phyloP scores from a whole-genome alignment of 2,113 vertebrate species.

The Amazona guildingii region DNA sequence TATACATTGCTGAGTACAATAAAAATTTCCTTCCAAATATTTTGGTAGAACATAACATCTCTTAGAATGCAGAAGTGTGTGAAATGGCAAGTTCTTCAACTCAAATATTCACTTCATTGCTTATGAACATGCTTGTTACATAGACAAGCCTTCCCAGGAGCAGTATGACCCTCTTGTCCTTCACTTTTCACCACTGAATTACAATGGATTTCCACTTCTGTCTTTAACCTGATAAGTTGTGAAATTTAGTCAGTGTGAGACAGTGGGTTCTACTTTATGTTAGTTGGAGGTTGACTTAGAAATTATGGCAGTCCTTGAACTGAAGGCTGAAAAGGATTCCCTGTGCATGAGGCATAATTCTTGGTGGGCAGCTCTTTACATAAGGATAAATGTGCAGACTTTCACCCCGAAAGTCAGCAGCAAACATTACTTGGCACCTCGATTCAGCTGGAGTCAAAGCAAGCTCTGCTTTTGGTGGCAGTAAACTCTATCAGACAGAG shows the following conservation, averaged over 20 bases:
- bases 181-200: not conserved
- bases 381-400: not conserved
- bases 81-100: not conserved
- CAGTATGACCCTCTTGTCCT: not conserved
- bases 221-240: not conserved
- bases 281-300: not conserved
- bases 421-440: not conserved
- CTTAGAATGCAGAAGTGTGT: not conserved
- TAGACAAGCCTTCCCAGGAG: not conserved
- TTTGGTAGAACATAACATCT: not conserved
- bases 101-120: not conserved
- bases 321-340: not conserved
- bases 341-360: not conserved
- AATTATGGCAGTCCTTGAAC: not conserved
- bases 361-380: not conserved
- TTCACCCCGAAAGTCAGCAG: not conserved
- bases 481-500: not conserved
- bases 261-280: not conserved
- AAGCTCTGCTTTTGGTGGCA: not conserved
- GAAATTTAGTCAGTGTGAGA: not conserved
- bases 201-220: not conserved
- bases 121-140: not conserved
- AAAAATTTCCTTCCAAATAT: not conserved
- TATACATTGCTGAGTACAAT: not conserved
- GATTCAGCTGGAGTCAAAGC: not conserved